Percentiles rank a stretch among this genome's conserved stretches.
Evolutionary conservation across 2,888 invertebrate genomes (phyloP).

Genomic region (Physocephala rufipes): DNA sequence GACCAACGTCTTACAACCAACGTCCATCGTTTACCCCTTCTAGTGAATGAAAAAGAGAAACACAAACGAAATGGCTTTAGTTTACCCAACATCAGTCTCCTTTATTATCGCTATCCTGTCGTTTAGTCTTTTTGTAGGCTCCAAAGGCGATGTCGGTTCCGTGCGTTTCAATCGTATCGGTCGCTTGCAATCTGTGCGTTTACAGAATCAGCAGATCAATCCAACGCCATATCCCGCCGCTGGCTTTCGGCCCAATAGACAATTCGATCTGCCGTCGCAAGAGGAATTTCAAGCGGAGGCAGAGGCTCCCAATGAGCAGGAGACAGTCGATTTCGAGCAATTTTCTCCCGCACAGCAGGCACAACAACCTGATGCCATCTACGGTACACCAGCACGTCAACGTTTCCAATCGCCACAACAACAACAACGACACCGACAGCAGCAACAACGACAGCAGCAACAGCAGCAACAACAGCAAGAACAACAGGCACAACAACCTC

Average conservation of each 20-base stretch:
- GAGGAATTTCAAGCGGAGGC: slow-evolving; percentile 21
- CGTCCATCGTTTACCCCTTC: neutral
- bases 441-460: slow-evolving; percentile 1
- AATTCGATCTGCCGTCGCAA: slow-evolving; percentile 45
- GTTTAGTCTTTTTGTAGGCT: slow-evolving; percentile 37
- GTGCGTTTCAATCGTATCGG: slow-evolving; percentile 43
- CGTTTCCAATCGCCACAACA: neutral
- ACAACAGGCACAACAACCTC: slow-evolving; percentile 24
- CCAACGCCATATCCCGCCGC: slow-evolving; percentile 50
- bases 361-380: slow-evolving; percentile 39
- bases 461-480: slow-evolving; percentile 3
- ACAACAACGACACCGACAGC: neutral
- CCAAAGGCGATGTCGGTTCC: slow-evolving; percentile 43
- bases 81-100: neutral
- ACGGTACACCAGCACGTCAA: slow-evolving; percentile 45
- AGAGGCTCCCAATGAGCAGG: slow-evolving; percentile 36
- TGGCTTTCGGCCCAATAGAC: slow-evolving; percentile 54
- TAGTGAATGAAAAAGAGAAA: neutral
- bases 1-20: too few relatives aligned
- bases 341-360: slow-evolving; percentile 21
- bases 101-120: slow-evolving; percentile 12
- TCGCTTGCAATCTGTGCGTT: slow-evolving; percentile 39
- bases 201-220: slow-evolving; percentile 48
- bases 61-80: neutral
- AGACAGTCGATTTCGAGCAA: slow-evolving; percentile 29